phyloP scores from a whole-genome alignment of 1,140 invertebrate genomes.

The Drosophila biarmipes region DNA sequence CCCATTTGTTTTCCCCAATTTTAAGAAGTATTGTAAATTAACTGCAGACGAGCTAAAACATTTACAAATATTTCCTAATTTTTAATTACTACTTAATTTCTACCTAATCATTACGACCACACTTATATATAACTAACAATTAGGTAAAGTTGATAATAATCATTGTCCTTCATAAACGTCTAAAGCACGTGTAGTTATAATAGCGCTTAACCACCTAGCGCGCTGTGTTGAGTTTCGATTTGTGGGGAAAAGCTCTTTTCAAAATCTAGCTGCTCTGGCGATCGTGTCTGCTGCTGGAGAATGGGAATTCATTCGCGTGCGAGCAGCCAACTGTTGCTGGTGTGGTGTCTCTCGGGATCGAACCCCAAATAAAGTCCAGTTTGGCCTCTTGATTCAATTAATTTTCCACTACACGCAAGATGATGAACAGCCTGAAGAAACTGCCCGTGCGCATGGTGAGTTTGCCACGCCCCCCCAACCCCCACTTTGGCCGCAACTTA shows the following conservation, averaged over 20 bases:
- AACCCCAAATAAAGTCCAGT: constrained; percentile 32
- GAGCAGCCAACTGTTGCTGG: constrained; percentile 55
- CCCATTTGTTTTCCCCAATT: neutral
- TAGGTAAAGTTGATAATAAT: too few species aligned
- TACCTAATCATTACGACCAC: too few species aligned
- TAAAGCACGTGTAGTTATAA: too few species aligned
- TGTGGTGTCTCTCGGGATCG: constrained; percentile 27
- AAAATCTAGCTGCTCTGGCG: constrained; percentile 57
- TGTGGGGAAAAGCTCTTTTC: constrained; percentile 53
- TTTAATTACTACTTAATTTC: too few species aligned
- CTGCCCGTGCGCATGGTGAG: constrained; percentile 81
- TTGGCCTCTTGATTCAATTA: constrained; percentile 43
- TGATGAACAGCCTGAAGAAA: constrained; percentile 82
- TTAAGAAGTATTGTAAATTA: too few species aligned
- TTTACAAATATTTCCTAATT: too few species aligned
- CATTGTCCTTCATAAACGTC: too few species aligned
- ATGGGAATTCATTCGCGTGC: constrained; percentile 61
- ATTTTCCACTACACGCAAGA: constrained; percentile 41
- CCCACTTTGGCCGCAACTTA: constrained; percentile 1
- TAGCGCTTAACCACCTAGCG: too few species aligned
- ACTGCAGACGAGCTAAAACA: too few species aligned
- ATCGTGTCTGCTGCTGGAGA: constrained; percentile 57
- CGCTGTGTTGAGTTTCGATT: too few species aligned
- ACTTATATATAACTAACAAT: too few species aligned
- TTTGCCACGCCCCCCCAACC: constrained; percentile 22